Conservation (phyloP, 2,797 vertebrate genomes). For the Heteromormyrus szaboi region DNA sequence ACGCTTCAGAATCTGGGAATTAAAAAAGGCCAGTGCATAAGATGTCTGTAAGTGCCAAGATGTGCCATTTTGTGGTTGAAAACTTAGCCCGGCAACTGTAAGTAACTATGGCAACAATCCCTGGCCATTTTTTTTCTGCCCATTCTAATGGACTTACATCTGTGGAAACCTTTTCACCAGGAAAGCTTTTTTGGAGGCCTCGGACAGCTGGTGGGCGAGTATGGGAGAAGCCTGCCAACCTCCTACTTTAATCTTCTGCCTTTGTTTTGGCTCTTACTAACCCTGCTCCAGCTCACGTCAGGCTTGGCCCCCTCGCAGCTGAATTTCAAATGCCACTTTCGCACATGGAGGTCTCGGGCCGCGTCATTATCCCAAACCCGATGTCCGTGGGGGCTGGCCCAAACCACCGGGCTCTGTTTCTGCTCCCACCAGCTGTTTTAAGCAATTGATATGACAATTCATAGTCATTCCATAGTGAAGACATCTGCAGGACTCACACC, state of each 20-base stretch:
- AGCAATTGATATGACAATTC: background rate
- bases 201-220: background rate
- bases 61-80: background rate
- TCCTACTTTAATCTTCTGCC: constrained; percentile 7
- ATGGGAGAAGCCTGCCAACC: background rate
- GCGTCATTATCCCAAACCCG: background rate
- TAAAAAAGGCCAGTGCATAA: background rate
- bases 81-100: background rate
- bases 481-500: background rate
- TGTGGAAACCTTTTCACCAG: background rate
- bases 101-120: background rate
- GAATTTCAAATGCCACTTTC: background rate
- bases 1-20: background rate
- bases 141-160: constrained; percentile 9
- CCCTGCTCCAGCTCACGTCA: background rate
- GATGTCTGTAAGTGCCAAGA: constrained; percentile 1
- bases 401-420: background rate
- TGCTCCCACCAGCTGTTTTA: background rate
- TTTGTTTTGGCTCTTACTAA: background rate
- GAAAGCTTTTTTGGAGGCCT: background rate
- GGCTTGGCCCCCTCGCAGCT: background rate
- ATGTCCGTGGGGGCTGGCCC: background rate
- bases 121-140: background rate
- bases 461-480: background rate
- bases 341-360: background rate